A percentile compares a stretch with the other conserved stretches of the same genome.
Evolutionary conservation across 2,888 invertebrate genomes (phyloP).

Genomic region (Allophyes oxyacanthae): DNA sequence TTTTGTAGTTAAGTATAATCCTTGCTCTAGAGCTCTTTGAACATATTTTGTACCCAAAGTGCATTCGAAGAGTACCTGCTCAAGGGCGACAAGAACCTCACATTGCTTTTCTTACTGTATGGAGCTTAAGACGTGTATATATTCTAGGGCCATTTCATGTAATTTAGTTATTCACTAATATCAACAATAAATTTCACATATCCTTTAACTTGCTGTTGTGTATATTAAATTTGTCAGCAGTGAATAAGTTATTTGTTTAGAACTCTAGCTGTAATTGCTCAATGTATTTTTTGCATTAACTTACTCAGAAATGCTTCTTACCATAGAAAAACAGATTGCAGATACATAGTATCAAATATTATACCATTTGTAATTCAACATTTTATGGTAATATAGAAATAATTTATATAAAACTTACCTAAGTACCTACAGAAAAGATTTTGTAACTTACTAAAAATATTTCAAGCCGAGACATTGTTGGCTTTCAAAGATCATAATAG

Average conservation of each 20-base stretch:
- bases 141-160: conserved; percentile 5
- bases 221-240: background rate
- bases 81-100: background rate
- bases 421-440: background rate
- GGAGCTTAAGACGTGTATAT: conserved; percentile 19
- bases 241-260: background rate
- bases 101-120: conserved; percentile 8
- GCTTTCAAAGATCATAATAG: background rate
- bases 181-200: conserved; percentile 61
- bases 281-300: background rate
- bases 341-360: conserved; percentile 5
- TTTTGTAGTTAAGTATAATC: no score
- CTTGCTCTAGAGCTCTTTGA: no score
- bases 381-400: background rate
- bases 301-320: no score
- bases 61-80: no score
- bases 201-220: conserved; percentile 20
- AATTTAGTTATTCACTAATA: conserved; percentile 16
- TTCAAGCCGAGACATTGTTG: background rate
- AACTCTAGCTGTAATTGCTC: background rate
- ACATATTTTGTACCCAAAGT: no score
- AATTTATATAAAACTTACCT: background rate
- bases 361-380: background rate
- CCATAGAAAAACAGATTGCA: no score
- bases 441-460: background rate